A percentile compares a stretch with the other conserved stretches of the same genome.
Evolutionary conservation across 2,888 invertebrate species (phyloP).

Genomic region (Candidula unifasciata): DNA sequence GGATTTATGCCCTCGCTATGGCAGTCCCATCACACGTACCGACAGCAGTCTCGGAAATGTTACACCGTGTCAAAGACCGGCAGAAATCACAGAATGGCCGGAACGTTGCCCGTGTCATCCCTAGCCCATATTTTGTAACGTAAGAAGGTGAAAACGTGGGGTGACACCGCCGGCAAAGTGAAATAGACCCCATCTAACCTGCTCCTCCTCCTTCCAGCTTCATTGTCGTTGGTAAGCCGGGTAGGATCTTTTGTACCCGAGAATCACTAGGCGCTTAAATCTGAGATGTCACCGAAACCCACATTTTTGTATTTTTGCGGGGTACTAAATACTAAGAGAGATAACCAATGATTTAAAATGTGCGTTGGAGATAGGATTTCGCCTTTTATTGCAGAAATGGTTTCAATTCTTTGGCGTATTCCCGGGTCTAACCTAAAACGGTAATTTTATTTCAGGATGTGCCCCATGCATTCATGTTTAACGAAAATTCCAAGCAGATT

Average conservation of each 20-base stretch:
- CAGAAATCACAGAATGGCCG: conserved; percentile 17
- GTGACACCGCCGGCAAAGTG: conserved; percentile 3
- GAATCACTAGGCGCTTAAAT: not conserved
- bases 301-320: not conserved
- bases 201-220: conserved; percentile 31
- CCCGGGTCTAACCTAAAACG: not conserved
- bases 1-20: conserved; percentile 3
- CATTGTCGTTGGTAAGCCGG: not conserved
- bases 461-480: no score
- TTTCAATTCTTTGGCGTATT: no score
- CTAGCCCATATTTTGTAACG: conserved; percentile 37
- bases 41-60: not conserved
- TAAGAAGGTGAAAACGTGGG: conserved; percentile 15
- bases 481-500: no score
- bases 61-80: conserved; percentile 30
- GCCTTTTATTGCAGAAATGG: not conserved
- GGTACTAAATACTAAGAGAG: conserved; percentile 9
- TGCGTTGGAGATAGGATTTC: not conserved
- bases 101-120: conserved; percentile 22
- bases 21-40: conserved; percentile 5
- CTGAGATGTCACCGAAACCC: conserved; percentile 8
- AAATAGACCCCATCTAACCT: not conserved
- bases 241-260: not conserved
- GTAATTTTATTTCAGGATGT: not conserved
- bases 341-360: conserved; percentile 22